Conservation (phyloP, 2,888 invertebrate genomes). For the Morpho achilles region DNA sequence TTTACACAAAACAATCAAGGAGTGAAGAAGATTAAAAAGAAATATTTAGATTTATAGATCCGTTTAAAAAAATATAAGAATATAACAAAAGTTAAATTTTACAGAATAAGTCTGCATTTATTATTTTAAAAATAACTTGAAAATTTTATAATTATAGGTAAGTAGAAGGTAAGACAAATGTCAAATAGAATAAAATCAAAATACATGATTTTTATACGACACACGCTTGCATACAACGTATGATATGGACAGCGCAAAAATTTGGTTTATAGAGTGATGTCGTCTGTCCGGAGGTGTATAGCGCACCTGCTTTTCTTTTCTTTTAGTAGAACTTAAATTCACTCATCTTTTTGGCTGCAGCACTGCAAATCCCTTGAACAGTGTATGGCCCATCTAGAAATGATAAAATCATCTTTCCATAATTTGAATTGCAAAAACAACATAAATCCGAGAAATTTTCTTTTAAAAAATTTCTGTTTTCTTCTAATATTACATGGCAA, state of each 20-base stretch:
- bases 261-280: not conserved
- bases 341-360: slow-evolving; percentile 27
- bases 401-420: slow-evolving; percentile 5
- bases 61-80: too few relatives aligned
- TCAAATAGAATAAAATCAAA: not conserved
- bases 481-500: not conserved
- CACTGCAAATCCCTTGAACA: slow-evolving; percentile 48
- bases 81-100: too few relatives aligned
- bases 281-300: not conserved
- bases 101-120: too few relatives aligned
- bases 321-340: slow-evolving; percentile 33
- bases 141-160: too few relatives aligned
- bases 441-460: not conserved
- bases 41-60: too few relatives aligned
- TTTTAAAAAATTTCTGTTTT: not conserved
- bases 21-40: too few relatives aligned
- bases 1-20: too few relatives aligned
- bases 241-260: not conserved
- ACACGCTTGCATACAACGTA: not conserved
- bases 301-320: not conserved
- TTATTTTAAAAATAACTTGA: too few relatives aligned
- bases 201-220: not conserved
- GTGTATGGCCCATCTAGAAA: slow-evolving; percentile 73
- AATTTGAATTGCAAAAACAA: not conserved
- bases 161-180: not conserved